Percentiles rank a stretch among this genome's conserved stretches.
Evolutionary conservation across 2,113 vertebrate genomes (phyloP).

Genomic region (Eulemur rufifrons): DNA sequence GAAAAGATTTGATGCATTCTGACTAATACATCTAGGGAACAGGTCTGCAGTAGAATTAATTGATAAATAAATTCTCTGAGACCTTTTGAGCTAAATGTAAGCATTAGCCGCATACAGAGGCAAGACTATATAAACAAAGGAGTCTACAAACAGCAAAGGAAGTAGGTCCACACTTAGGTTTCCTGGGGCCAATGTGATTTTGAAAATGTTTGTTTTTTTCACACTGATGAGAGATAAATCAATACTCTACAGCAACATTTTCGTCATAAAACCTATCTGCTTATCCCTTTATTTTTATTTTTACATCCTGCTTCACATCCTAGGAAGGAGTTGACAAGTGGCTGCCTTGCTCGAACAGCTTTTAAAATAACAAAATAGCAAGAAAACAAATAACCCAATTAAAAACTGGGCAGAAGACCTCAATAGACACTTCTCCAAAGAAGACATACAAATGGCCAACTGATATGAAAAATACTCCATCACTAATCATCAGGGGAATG

Average conservation of each 20-base stretch:
- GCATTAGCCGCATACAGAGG: not conserved
- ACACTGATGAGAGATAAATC: slow-evolving; percentile 62
- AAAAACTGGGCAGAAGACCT: not conserved
- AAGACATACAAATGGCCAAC: not conserved
- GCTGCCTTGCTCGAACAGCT: not conserved
- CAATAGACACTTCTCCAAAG: not conserved
- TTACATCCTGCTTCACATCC: not conserved
- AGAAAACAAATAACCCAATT: not conserved
- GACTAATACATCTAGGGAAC: slow-evolving; percentile 57
- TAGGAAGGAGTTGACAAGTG: not conserved
- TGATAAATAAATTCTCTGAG: slow-evolving; percentile 76
- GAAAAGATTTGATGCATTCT: slow-evolving; percentile 59
- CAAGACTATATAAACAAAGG: slow-evolving; percentile 35
- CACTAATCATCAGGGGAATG: not conserved
- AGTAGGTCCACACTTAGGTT: slow-evolving; percentile 40
- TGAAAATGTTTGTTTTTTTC: slow-evolving; percentile 74
- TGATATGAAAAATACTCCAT: not conserved
- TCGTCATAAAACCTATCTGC: not conserved
- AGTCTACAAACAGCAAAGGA: slow-evolving; percentile 57
- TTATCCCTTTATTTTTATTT: slow-evolving; percentile 26
- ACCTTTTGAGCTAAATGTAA: slow-evolving; percentile 78
- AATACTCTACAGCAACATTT: slow-evolving; percentile 12
- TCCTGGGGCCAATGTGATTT: slow-evolving; percentile 69
- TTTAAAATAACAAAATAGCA: not conserved
- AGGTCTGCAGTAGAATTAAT: slow-evolving; percentile 67